Conservation (phyloP, 2,113 vertebrate species). For the Cricetomys ansorgei region DNA sequence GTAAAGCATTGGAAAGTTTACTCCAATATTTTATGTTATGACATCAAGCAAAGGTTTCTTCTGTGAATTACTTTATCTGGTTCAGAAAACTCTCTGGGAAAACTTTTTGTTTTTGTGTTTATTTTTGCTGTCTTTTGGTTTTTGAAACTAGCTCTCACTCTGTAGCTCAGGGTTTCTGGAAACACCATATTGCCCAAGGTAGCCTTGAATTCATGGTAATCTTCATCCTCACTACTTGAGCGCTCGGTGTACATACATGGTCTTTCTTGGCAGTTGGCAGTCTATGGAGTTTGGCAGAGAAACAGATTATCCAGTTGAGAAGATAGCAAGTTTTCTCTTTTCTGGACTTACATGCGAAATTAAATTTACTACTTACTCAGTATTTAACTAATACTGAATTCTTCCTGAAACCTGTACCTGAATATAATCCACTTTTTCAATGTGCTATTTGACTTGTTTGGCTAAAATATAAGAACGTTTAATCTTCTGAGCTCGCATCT, state of each 20-base stretch:
- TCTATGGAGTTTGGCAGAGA: not conserved
- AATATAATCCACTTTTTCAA: not conserved
- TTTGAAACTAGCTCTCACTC: not conserved
- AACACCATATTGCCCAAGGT: not conserved
- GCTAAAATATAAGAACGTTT: not conserved
- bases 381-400: not conserved
- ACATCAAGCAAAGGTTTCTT: not conserved
- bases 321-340: not conserved
- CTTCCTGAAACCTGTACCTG: not conserved
- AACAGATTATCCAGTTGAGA: not conserved
- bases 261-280: not conserved
- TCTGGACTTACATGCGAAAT: not conserved
- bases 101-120: not conserved
- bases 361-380: not conserved
- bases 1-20: not conserved
- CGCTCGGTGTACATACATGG: not conserved
- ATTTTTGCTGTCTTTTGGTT: not conserved
- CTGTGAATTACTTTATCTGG: not conserved
- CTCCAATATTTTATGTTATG: not conserved
- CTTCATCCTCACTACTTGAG: rapidly evolving
- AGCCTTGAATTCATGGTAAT: not conserved
- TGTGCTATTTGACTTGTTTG: not conserved
- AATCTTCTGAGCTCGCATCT: not conserved
- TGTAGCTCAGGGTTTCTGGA: not conserved
- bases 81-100: not conserved